Evolutionary conservation across 1,140 invertebrate genomes (phyloP).

Genomic region (Linepithema humile): DNA sequence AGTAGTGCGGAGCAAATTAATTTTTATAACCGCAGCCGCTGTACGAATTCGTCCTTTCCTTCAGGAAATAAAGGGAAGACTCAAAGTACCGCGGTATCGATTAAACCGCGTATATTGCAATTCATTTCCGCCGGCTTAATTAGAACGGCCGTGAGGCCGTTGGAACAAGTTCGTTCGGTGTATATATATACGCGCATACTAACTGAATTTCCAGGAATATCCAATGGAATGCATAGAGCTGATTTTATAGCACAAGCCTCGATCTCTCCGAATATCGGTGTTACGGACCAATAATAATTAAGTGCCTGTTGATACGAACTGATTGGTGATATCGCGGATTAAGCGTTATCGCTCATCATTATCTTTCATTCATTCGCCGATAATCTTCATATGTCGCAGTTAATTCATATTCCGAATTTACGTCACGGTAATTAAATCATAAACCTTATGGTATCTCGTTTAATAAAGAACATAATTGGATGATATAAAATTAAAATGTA

Average conservation of each 20-base stretch:
- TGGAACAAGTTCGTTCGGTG: conserved; percentile 53
- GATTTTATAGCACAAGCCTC: conserved; percentile 41
- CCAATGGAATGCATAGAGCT: background rate
- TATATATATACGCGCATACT: background rate
- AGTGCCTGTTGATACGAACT: conserved; percentile 22
- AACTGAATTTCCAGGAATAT: conserved; percentile 46
- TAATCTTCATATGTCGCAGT: background rate
- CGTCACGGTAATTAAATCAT: conserved; percentile 21
- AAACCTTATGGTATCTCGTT: background rate
- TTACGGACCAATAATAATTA: conserved; percentile 48
- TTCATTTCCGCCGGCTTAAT: conserved; percentile 63
- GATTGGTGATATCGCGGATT: conserved; percentile 37
- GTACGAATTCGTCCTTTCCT: background rate
- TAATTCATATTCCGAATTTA: background rate
- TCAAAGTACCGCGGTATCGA: conserved; percentile 50
- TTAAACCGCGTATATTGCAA: conserved; percentile 63
- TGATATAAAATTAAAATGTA: background rate
- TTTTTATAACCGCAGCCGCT: conserved; percentile 28
- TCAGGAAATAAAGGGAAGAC: conserved; percentile 45
- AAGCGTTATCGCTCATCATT: conserved; percentile 32
- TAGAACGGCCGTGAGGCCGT: conserved; percentile 55
- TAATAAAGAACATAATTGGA: background rate
- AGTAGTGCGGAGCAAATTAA: conserved; percentile 23
- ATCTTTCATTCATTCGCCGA: background rate
- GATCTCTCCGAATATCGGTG: conserved; percentile 47